Evolutionary conservation across 2,113 vertebrate species (phyloP).

Genomic region (Fukomys damarensis): DNA sequence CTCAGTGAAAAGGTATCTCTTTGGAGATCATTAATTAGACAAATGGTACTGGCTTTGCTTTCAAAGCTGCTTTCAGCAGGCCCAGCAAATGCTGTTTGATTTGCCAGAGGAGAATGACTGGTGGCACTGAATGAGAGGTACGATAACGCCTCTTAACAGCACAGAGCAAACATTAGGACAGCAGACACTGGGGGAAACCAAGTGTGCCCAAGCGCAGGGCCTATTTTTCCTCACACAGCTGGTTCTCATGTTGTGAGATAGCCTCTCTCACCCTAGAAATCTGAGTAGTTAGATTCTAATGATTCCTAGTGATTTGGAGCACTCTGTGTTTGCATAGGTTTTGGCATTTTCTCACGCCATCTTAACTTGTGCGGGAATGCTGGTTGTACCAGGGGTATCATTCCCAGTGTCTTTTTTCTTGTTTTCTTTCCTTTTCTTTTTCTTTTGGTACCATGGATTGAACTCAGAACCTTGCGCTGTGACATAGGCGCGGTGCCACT

Average conservation of each 20-base stretch:
- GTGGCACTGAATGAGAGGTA: constrained; percentile 62
- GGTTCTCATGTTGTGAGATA: background rate
- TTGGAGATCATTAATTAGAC: constrained; percentile 57
- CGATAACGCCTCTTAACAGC: constrained; percentile 75
- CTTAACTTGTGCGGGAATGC: background rate
- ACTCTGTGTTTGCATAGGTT: background rate
- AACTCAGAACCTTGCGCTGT: no score
- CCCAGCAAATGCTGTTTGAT: constrained; percentile 67
- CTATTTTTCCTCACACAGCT: background rate
- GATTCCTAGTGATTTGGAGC: background rate
- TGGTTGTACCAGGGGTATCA: background rate
- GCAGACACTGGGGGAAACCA: constrained; percentile 6
- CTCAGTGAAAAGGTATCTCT: constrained; percentile 31
- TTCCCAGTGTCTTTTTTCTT: background rate
- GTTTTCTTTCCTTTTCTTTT: background rate
- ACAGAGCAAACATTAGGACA: constrained; percentile 77
- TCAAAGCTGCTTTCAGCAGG: constrained; percentile 31
- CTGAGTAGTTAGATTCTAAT: background rate
- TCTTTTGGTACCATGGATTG: no score
- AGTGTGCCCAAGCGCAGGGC: background rate
- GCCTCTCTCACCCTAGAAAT: background rate
- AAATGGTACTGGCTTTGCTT: constrained; percentile 75
- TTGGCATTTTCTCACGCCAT: background rate
- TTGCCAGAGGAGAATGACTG: constrained; percentile 65
- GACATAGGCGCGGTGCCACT: no score